Conservation (phyloP, 1,140 invertebrate species). For the Acromyrmex charruanus region DNA sequence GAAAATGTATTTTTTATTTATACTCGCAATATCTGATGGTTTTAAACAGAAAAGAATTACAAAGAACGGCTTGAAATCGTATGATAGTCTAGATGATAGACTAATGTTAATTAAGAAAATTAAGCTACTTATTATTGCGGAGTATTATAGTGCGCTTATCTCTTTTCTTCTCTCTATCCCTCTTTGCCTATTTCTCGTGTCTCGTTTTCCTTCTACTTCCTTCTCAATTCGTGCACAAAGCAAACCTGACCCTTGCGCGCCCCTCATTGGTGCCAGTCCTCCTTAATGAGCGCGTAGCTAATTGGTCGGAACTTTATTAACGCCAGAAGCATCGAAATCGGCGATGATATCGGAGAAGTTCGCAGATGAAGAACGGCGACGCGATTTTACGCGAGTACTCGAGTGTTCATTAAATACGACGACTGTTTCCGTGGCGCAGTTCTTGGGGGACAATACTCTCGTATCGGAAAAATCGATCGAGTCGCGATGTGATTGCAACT, state of each 20-base stretch:
- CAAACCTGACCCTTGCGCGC: conserved; percentile 42
- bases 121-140: conserved; percentile 81
- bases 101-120: conserved; percentile 81
- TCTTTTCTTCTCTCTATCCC: conserved; percentile 17
- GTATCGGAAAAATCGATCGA: conserved; percentile 10
- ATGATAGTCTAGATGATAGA: conserved; percentile 12
- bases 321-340: conserved; percentile 67
- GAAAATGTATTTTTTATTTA: conserved; percentile 9
- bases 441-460: background rate
- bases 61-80: conserved; percentile 27
- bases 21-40: background rate
- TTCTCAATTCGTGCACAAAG: conserved; percentile 55
- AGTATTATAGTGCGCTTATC: background rate
- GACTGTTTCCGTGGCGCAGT: background rate
- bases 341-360: conserved; percentile 52
- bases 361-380: conserved; percentile 55
- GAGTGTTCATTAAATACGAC: conserved; percentile 70
- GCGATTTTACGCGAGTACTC: conserved; percentile 60
- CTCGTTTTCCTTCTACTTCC: conserved; percentile 4
- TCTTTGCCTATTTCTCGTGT: conserved; percentile 2
- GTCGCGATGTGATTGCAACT: background rate
- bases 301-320: conserved; percentile 71
- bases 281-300: conserved; percentile 72
- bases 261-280: conserved; percentile 50
- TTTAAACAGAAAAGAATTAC: background rate